These are phyloP conservation scores for Melanerpes aurifrons DNA, from an alignment of 2,113 vertebrate species.

Conservation along the genomic window DNA sequence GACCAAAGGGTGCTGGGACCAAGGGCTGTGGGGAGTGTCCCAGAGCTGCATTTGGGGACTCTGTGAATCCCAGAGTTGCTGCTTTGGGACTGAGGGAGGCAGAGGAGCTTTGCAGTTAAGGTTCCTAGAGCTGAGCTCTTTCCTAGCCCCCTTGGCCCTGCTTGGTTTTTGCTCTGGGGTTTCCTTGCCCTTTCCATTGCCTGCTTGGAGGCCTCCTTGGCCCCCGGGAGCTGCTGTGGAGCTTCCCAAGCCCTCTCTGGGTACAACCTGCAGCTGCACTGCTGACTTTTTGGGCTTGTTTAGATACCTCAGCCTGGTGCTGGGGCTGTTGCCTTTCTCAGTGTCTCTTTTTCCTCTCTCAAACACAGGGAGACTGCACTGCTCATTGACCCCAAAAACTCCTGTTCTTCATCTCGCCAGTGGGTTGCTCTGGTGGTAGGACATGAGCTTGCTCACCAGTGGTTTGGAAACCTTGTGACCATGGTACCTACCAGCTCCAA, in stretches of 20 bases:
- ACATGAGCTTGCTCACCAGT: constrained; percentile 98
- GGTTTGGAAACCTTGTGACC: constrained; percentile 99
- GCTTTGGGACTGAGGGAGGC: not conserved
- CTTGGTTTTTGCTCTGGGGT: not conserved
- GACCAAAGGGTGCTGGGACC: too few species aligned
- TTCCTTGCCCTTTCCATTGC: not conserved
- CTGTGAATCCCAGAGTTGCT: too few species aligned
- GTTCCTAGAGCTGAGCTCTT: not conserved
- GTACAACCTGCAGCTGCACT: not conserved
- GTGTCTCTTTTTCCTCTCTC: not conserved
- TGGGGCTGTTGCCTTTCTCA: not conserved
- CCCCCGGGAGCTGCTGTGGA: not conserved
- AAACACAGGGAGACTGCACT: constrained; percentile 91
- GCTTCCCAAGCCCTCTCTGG: not conserved
- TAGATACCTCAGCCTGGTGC: constrained; percentile 7
- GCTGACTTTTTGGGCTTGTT: not conserved
- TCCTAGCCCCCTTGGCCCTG: not conserved
- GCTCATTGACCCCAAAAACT: constrained; percentile 97
- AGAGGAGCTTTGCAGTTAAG: not conserved
- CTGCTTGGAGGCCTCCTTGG: not conserved
- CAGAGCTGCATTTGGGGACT: too few species aligned
- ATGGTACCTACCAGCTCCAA: constrained; percentile 86
- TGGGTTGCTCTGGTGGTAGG: constrained; percentile 98
- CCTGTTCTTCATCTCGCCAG: constrained; percentile 96
- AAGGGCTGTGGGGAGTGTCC: too few species aligned